Conservation (phyloP, 37 sponge, comb jelly and placozoan genomes). For the Halisarca cf. caerulea region DNA sequence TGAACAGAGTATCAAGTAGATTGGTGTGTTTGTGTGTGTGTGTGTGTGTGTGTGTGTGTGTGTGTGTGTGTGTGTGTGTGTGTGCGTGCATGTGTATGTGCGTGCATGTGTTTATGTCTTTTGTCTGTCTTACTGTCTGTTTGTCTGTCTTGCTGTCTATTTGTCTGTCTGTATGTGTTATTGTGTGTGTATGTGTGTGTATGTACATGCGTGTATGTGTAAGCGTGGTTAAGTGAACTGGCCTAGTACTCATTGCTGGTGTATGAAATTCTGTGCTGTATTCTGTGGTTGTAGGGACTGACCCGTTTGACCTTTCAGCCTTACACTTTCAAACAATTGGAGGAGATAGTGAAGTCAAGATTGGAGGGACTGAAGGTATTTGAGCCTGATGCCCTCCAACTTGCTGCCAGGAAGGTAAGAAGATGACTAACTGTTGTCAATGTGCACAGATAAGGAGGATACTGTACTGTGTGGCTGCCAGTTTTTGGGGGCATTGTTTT, state of each 20-base stretch:
- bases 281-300: slow-evolving; percentile 64
- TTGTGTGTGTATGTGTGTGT: too few species aligned
- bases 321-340: slow-evolving; percentile 89
- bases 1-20: slow-evolving; percentile 84
- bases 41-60: neutral
- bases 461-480: too few species aligned
- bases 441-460: too few species aligned
- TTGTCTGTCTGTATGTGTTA: too few species aligned
- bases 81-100: neutral
- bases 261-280: neutral
- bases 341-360: slow-evolving; percentile 83
- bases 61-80: too few species aligned
- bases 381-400: slow-evolving; percentile 83
- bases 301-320: slow-evolving; percentile 92
- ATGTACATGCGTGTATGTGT: too few species aligned
- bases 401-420: slow-evolving; percentile 91
- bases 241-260: neutral
- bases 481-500: too few species aligned
- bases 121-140: too few species aligned
- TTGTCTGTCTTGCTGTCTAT: neutral
- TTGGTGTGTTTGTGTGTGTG: slow-evolving; percentile 63
- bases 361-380: slow-evolving; percentile 76
- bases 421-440: too few species aligned
- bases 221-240: neutral
- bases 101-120: neutral